phyloP scores from a whole-genome alignment of 1,140 invertebrate genomes.

The Ceratitis capitata region DNA sequence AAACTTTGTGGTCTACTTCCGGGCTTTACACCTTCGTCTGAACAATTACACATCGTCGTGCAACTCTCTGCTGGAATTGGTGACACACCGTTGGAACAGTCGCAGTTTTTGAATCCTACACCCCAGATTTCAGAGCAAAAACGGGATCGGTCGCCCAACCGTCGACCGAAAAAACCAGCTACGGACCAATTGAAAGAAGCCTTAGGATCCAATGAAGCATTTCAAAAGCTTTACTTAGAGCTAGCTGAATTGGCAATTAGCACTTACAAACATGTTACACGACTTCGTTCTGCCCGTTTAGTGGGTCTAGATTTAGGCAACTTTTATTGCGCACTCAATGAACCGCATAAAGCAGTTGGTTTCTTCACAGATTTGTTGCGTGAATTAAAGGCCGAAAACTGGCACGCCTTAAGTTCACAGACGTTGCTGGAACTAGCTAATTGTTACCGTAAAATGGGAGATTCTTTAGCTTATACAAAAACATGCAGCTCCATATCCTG shows the following conservation, averaged over 20 bases:
- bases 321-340: conserved; percentile 88
- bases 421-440: conserved; percentile 85
- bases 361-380: conserved; percentile 88
- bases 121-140: conserved; percentile 50
- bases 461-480: conserved; percentile 77
- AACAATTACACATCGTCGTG: conserved; percentile 90
- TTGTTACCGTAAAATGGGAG: conserved; percentile 83
- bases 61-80: conserved; percentile 90
- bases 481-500: conserved; percentile 82
- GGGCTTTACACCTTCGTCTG: conserved; percentile 80
- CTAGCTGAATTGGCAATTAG: conserved; percentile 94
- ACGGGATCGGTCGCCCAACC: conserved; percentile 59
- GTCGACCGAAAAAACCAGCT: conserved; percentile 69
- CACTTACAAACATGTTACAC: conserved; percentile 94
- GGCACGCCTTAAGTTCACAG: conserved; percentile 82
- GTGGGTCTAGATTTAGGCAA: conserved; percentile 89
- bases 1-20: conserved; percentile 93
- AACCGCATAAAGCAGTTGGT: conserved; percentile 86
- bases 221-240: conserved; percentile 91
- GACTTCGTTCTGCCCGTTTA: conserved; percentile 83
- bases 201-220: conserved; percentile 87
- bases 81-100: conserved; percentile 68
- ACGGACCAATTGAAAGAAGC: conserved; percentile 90
- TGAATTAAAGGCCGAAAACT: conserved; percentile 87
- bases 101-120: conserved; percentile 54